These are phyloP conservation scores for Progne subis DNA, from an alignment of 2,113 vertebrate genomes.

Conservation along the genomic window DNA sequence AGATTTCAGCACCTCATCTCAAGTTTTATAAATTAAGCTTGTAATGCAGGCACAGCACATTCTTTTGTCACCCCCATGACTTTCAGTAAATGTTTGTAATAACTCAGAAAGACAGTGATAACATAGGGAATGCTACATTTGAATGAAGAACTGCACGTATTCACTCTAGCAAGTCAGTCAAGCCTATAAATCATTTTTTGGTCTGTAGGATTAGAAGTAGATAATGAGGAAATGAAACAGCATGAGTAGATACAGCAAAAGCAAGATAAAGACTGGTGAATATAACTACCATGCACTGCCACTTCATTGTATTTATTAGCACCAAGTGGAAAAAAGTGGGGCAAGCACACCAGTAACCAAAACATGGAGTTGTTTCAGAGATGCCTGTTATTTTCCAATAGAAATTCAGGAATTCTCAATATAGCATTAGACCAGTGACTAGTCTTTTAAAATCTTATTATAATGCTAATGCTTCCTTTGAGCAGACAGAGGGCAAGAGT, in stretches of 20 bases:
- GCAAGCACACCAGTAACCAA: not conserved
- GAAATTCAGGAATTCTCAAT: not conserved
- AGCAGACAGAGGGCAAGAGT: not conserved
- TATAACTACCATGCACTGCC: not conserved
- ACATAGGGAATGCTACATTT: not conserved
- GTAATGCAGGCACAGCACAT: not conserved
- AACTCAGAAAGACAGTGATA: slow-evolving; percentile 17
- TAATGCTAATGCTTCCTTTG: not conserved
- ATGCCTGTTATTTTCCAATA: not conserved
- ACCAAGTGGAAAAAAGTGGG: not conserved
- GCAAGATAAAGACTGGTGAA: not conserved
- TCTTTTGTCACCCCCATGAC: not conserved
- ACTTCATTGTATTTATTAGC: not conserved
- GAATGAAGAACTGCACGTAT: not conserved
- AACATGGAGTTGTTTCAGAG: not conserved
- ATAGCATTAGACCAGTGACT: not conserved
- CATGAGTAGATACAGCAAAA: not conserved
- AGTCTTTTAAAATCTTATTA: not conserved
- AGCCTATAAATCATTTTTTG: not conserved
- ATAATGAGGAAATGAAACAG: not conserved
- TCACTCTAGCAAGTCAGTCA: not conserved
- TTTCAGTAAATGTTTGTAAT: slow-evolving; percentile 10
- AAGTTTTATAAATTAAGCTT: slow-evolving; percentile 5
- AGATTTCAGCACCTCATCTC: not conserved
- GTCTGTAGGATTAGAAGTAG: not conserved